Conservation (phyloP, 2,797 vertebrate genomes). For the Spheniscus humboldti region DNA sequence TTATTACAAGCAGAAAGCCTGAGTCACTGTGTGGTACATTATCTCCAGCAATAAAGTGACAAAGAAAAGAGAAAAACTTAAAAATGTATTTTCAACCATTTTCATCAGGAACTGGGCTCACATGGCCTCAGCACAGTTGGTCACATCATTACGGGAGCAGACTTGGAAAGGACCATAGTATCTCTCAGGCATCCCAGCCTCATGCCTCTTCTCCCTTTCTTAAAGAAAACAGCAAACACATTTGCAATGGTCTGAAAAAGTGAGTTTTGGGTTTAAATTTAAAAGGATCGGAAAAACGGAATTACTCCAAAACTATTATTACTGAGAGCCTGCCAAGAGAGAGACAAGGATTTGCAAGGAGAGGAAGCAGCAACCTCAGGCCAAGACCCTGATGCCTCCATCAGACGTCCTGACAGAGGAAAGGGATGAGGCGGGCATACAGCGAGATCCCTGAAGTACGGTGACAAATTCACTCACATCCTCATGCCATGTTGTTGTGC, state of each 20-base stretch:
- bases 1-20: conserved; percentile 10
- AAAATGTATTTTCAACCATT: neutral
- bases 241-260: neutral
- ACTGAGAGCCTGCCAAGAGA: neutral
- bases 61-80: neutral
- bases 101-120: neutral
- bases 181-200: neutral
- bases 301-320: neutral
- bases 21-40: conserved; percentile 12
- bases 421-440: neutral
- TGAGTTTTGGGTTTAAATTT: neutral
- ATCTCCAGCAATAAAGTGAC: neutral
- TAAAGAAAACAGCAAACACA: neutral
- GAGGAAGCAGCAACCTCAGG: neutral
- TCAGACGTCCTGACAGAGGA: neutral
- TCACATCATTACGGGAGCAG: neutral
- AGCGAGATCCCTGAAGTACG: neutral
- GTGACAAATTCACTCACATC: neutral
- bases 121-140: neutral
- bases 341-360: neutral
- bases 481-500: neutral
- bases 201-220: neutral
- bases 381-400: neutral
- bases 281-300: neutral
- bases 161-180: neutral